Percentiles rank a stretch among this genome's conserved stretches.
phyloP scores from a whole-genome alignment of 2,797 vertebrate species.

The Vipera ursinii region DNA sequence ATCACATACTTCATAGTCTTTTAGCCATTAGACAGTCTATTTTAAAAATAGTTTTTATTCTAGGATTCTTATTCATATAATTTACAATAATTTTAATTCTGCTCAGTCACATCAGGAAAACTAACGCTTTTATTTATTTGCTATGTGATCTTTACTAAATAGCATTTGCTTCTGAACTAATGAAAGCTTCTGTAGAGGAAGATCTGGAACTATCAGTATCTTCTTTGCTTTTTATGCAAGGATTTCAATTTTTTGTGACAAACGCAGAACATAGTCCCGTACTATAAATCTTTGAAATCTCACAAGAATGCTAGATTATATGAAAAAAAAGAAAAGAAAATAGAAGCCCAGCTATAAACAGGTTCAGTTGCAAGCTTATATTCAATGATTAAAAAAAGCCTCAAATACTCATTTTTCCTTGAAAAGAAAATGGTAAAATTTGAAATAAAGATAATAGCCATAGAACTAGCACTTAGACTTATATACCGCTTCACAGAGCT shows the following conservation, averaged over 20 bases:
- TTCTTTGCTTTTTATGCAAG: background rate
- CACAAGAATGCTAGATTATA: background rate
- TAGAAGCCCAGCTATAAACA: background rate
- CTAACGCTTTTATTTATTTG: background rate
- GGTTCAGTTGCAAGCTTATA: background rate
- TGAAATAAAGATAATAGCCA: no score
- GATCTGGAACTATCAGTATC: background rate
- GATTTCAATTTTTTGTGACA: background rate
- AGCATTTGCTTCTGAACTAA: background rate
- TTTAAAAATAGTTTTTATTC: no score
- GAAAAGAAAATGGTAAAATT: background rate
- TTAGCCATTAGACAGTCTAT: no score
- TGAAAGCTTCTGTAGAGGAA: background rate
- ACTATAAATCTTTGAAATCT: background rate
- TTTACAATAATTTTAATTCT: background rate
- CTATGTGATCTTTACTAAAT: background rate
- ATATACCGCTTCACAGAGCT: no score
- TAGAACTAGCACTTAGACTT: no score
- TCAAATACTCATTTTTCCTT: background rate
- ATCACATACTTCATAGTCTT: no score
- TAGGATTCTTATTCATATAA: no score
- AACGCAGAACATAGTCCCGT: background rate
- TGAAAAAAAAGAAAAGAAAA: background rate
- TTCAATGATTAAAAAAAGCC: background rate
- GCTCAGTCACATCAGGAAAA: background rate